Conservation (phyloP, 2,797 vertebrate genomes). For the Macroramphosus scolopax region DNA sequence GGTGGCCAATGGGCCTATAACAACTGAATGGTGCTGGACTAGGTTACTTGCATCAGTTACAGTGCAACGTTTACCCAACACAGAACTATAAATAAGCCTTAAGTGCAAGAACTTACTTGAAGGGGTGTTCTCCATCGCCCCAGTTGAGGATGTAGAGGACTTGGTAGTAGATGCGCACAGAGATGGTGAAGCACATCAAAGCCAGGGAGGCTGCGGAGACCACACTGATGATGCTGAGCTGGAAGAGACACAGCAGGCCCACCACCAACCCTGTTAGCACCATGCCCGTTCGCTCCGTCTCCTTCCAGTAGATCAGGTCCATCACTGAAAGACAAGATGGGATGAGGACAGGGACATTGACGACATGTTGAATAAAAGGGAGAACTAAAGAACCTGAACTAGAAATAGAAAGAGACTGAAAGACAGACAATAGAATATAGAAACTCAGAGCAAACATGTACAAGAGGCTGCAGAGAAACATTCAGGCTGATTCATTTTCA, state of each 20-base stretch:
- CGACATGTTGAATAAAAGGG: too few species aligned
- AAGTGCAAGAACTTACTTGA: conserved; percentile 83
- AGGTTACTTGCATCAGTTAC: too few species aligned
- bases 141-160: conserved; percentile 79
- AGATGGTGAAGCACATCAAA: conserved; percentile 83
- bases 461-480: background rate
- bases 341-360: background rate
- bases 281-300: conserved; percentile 81
- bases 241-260: conserved; percentile 86
- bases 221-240: conserved; percentile 90
- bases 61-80: too few species aligned
- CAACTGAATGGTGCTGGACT: too few species aligned
- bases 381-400: too few species aligned
- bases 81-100: too few species aligned
- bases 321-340: conserved; percentile 64
- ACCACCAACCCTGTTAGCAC: conserved; percentile 85
- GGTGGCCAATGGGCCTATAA: too few species aligned
- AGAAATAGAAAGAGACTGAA: background rate
- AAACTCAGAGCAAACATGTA: background rate
- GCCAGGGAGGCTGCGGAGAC: conserved; percentile 81
- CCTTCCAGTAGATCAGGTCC: conserved; percentile 92
- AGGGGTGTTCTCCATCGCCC: conserved; percentile 82
- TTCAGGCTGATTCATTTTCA: background rate
- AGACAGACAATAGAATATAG: background rate
- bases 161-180: conserved; percentile 85